These are phyloP conservation scores for Pteronotus mesoamericanus DNA, from an alignment of 2,797 vertebrate genomes.

Conservation along the genomic window DNA sequence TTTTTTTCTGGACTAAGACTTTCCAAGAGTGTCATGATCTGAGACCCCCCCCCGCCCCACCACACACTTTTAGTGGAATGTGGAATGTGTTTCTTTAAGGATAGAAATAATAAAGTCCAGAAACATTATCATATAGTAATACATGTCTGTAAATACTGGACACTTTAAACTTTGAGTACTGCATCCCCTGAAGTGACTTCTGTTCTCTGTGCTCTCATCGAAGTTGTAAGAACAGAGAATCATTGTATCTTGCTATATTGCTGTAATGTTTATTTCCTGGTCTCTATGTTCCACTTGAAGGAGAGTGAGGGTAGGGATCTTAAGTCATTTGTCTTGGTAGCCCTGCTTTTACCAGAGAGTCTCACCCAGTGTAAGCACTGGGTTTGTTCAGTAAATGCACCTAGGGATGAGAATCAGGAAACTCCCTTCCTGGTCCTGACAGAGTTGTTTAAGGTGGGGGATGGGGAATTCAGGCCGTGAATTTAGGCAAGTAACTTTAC, in stretches of 20 bases:
- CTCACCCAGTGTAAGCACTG: background rate
- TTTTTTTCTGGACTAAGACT: slow-evolving; percentile 76
- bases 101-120: background rate
- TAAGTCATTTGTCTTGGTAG: background rate
- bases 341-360: background rate
- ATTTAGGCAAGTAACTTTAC: background rate
- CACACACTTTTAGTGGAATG: background rate
- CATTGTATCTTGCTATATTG: background rate
- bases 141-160: background rate
- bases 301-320: background rate
- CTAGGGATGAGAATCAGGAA: background rate
- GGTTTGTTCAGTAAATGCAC: background rate
- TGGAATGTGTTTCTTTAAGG: slow-evolving; percentile 26
- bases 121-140: background rate
- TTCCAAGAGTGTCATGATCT: slow-evolving; percentile 63
- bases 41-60: slow-evolving; percentile 15
- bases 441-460: background rate
- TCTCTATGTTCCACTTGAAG: background rate
- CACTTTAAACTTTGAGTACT: background rate
- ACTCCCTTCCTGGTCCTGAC: background rate
- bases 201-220: background rate
- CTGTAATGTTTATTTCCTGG: background rate
- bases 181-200: background rate
- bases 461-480: background rate
- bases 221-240: background rate